Evolutionary conservation across 2,797 vertebrate genomes (phyloP).

Genomic region (Anomalospiza imberbis): DNA sequence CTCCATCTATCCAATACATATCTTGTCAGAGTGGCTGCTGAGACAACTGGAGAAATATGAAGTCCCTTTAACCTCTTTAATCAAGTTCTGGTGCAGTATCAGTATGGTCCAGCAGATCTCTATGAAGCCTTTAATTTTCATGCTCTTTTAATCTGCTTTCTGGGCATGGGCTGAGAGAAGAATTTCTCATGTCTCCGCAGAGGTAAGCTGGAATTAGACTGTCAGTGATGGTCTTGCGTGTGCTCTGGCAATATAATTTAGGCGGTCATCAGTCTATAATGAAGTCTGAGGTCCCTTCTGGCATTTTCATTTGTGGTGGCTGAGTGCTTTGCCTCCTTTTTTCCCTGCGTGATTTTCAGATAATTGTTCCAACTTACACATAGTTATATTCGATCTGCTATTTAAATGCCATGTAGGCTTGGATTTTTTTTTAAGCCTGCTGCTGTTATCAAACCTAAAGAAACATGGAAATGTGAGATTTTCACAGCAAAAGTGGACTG

Average conservation of each 20-base stretch:
- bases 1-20: not conserved
- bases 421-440: not conserved
- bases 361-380: slow-evolving; percentile 17
- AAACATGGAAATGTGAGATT: not conserved
- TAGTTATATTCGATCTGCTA: slow-evolving; percentile 5
- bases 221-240: not conserved
- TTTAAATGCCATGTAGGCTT: not conserved
- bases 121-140: not conserved
- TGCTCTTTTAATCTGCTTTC: not conserved
- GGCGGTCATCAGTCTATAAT: not conserved
- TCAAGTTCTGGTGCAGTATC: not conserved
- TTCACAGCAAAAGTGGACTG: not conserved
- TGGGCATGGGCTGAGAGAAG: not conserved
- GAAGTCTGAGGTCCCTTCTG: slow-evolving; percentile 7
- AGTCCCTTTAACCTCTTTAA: not conserved
- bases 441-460: not conserved
- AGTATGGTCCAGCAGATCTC: not conserved
- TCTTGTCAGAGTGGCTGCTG: not conserved
- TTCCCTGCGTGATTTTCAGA: not conserved
- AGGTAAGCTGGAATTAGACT: not conserved
- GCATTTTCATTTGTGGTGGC: not conserved
- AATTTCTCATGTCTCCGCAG: not conserved
- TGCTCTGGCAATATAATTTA: slow-evolving; percentile 9
- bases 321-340: slow-evolving; percentile 3
- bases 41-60: not conserved